Conservation (phyloP, 2,888 invertebrate genomes). For the Ceratothoa steindachneri region DNA sequence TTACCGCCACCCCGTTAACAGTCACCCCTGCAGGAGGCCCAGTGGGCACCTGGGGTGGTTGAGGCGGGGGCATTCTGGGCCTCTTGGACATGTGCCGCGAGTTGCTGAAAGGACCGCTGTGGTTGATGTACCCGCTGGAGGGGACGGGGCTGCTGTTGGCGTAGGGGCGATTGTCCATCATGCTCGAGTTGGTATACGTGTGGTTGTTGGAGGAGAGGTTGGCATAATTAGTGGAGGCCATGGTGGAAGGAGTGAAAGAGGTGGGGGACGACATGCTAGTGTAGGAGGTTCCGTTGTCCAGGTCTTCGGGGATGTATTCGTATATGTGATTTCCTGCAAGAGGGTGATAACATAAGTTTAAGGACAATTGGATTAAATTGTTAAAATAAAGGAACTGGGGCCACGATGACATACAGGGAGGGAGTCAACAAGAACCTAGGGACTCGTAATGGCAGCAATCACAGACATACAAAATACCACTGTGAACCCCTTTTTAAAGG, state of each 20-base stretch:
- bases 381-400: too few relatives aligned
- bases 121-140: neutral
- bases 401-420: too few relatives aligned
- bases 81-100: neutral
- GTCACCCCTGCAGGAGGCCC: neutral
- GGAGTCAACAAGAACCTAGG: too few relatives aligned
- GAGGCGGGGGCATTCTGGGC: slow-evolving; percentile 4
- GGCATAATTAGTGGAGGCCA: neutral
- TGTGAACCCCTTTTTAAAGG: too few relatives aligned
- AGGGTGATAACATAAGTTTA: too few relatives aligned
- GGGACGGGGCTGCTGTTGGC: neutral
- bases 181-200: neutral
- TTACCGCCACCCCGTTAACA: slow-evolving; percentile 3
- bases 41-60: neutral
- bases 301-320: neutral
- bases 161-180: neutral
- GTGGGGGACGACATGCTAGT: neutral
- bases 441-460: neutral
- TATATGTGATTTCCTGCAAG: slow-evolving; percentile 1
- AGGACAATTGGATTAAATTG: too few relatives aligned
- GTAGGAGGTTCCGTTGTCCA: neutral
- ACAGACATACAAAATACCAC: too few relatives aligned
- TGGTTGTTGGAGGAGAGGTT: neutral
- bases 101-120: neutral
- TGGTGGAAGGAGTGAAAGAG: neutral